Conservation (phyloP, 2,888 invertebrate genomes). For the Pterostichus niger region DNA sequence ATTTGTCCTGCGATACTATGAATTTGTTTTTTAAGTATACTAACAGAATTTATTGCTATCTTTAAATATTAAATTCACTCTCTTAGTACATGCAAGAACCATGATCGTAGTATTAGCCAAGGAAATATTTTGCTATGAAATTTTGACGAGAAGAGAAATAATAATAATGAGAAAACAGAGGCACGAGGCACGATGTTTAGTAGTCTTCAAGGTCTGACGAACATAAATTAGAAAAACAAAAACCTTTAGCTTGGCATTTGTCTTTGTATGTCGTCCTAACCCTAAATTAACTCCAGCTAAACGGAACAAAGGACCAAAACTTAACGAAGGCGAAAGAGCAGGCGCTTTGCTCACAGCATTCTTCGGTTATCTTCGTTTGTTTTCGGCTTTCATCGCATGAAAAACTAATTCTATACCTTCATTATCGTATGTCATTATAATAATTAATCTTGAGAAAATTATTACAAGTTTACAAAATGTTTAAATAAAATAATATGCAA, state of each 20-base stretch:
- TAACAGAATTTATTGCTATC: too few species aligned
- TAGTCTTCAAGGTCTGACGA: constrained; percentile 12
- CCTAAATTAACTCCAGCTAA: constrained; percentile 54
- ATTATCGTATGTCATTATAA: not conserved
- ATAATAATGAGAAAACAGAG: constrained; percentile 27
- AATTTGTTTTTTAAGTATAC: too few species aligned
- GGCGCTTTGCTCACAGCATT: not conserved
- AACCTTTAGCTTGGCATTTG: constrained; percentile 54
- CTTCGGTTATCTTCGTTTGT: constrained; percentile 31
- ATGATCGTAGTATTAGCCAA: too few species aligned
- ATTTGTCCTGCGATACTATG: too few species aligned
- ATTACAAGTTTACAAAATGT: too few species aligned
- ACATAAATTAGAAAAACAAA: constrained; percentile 57
- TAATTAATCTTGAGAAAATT: constrained; percentile 5
- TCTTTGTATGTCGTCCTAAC: constrained; percentile 50
- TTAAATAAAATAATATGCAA: too few species aligned
- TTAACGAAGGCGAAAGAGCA: constrained; percentile 37
- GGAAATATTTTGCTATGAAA: too few species aligned
- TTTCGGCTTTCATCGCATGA: constrained; percentile 14
- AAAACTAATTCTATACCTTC: constrained; percentile 24
- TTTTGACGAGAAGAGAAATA: too few species aligned
- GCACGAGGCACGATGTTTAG: not conserved
- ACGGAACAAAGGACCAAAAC: constrained; percentile 48
- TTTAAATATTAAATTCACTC: too few species aligned
- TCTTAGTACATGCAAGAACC: too few species aligned